Evolutionary conservation across 2,888 invertebrate species (phyloP).

Genomic region (Andrena bicolor): DNA sequence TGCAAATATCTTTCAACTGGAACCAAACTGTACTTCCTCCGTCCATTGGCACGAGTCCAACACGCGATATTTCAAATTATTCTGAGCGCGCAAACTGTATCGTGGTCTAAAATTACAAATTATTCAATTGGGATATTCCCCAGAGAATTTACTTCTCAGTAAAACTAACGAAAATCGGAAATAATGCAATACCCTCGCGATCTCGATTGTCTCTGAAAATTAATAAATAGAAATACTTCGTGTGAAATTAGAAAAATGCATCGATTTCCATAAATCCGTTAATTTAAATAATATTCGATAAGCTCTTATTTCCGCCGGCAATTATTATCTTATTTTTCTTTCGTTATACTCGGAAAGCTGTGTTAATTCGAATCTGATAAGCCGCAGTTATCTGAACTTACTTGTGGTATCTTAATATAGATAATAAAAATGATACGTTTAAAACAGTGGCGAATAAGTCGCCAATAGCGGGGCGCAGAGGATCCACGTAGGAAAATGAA

Average conservation of each 20-base stretch:
- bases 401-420: not conserved
- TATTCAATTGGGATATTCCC: not conserved
- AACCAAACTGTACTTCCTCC: slow-evolving; percentile 66
- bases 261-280: too few species aligned
- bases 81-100: slow-evolving; percentile 61
- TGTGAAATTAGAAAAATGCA: too few species aligned
- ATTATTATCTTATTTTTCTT: not conserved
- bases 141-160: not conserved
- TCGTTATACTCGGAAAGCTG: not conserved
- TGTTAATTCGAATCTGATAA: not conserved
- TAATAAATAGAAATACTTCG: too few species aligned
- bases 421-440: slow-evolving; percentile 11
- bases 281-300: too few species aligned
- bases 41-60: slow-evolving; percentile 76
- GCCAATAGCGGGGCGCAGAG: not conserved
- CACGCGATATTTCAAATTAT: slow-evolving; percentile 75
- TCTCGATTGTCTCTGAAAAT: too few species aligned
- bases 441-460: not conserved
- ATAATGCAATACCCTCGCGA: too few species aligned
- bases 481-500: slow-evolving; percentile 7
- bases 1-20: slow-evolving; percentile 44
- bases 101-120: slow-evolving; percentile 30
- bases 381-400: not conserved
- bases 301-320: too few species aligned
- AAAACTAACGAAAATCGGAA: not conserved